These are phyloP conservation scores for Drosophila baimaii DNA, from an alignment of 1,140 invertebrate species.

Conservation along the genomic window DNA sequence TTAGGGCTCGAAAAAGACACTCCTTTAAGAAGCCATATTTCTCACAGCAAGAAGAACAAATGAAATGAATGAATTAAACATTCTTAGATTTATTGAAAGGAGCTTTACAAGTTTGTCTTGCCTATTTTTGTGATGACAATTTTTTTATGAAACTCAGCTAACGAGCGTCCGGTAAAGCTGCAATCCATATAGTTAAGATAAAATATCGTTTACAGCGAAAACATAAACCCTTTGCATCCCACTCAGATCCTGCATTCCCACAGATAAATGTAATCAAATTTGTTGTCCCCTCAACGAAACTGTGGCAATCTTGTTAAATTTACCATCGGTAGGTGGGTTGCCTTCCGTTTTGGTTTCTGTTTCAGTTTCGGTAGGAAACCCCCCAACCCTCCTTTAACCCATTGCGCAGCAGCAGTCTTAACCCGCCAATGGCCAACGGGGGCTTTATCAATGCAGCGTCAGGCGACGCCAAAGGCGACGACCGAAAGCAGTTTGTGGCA, in stretches of 20 bases:
- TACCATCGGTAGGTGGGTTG: conserved; percentile 14
- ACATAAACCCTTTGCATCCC: background rate
- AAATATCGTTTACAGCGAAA: background rate
- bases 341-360: conserved; percentile 1
- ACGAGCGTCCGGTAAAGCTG: background rate
- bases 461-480: conserved; percentile 51
- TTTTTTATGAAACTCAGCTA: background rate
- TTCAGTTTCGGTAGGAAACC: conserved; percentile 3
- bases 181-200: background rate
- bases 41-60: too few relatives aligned
- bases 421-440: conserved; percentile 1
- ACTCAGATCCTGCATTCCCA: conserved; percentile 1
- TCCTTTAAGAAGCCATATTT: too few relatives aligned
- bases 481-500: conserved; percentile 50
- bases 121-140: background rate
- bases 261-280: conserved; percentile 35
- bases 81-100: too few relatives aligned
- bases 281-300: conserved; percentile 29
- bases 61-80: too few relatives aligned
- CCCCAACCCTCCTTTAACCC: conserved; percentile 13
- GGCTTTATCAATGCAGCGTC: conserved; percentile 55
- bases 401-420: background rate
- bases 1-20: background rate
- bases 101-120: too few relatives aligned
- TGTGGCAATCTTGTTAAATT: conserved; percentile 44